Percentiles rank a stretch among this genome's conserved stretches.
Evolutionary conservation across 2,888 invertebrate genomes (phyloP).

Genomic region (Drepana falcataria): DNA sequence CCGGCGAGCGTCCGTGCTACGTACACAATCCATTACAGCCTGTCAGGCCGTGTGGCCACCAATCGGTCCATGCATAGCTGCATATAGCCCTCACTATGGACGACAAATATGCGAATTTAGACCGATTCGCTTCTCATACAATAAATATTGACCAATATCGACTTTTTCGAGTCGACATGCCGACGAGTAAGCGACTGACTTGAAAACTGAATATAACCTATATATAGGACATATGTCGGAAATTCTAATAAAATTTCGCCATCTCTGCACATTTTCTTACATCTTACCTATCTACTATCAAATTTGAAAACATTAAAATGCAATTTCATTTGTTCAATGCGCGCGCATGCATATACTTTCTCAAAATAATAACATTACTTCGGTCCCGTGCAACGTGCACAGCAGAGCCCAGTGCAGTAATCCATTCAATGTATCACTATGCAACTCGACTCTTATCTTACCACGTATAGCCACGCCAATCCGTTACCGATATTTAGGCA

Average conservation of each 20-base stretch:
- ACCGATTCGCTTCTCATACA: slow-evolving; percentile 40
- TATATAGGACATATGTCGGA: too few relatives aligned
- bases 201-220: not conserved
- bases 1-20: slow-evolving; percentile 54
- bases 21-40: slow-evolving; percentile 69
- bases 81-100: slow-evolving; percentile 46
- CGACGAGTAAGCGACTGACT: not conserved
- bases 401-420: slow-evolving; percentile 56
- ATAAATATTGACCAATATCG: slow-evolving; percentile 47
- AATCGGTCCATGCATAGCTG: slow-evolving; percentile 29
- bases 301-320: slow-evolving; percentile 8
- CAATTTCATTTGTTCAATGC: slow-evolving; percentile 3
- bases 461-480: slow-evolving; percentile 66
- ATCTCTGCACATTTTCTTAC: not conserved
- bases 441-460: slow-evolving; percentile 65
- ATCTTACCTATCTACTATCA: not conserved
- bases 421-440: slow-evolving; percentile 73
- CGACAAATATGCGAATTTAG: slow-evolving; percentile 58
- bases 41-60: slow-evolving; percentile 40
- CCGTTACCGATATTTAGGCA: slow-evolving; percentile 76
- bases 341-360: slow-evolving; percentile 14
- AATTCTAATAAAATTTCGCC: too few relatives aligned
- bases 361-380: slow-evolving; percentile 31
- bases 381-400: slow-evolving; percentile 31
- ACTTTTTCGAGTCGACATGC: slow-evolving; percentile 34